These are phyloP conservation scores for Trichogramma evanescens DNA, from an alignment of 2,888 invertebrate genomes.

Conservation along the genomic window DNA sequence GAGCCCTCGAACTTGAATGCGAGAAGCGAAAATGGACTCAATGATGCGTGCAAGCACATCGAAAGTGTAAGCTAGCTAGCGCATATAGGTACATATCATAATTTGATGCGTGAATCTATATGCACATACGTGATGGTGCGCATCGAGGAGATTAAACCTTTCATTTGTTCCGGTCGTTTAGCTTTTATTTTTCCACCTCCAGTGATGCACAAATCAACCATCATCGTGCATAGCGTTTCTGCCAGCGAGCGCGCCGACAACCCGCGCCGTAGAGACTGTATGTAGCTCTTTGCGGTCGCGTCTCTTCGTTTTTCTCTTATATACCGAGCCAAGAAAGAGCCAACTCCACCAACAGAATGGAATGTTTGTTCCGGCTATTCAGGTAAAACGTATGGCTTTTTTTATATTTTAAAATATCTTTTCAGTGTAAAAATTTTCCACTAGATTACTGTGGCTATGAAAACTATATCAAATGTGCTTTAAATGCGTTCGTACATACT, in stretches of 20 bases:
- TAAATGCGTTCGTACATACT: too few species aligned
- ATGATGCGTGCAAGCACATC: background rate
- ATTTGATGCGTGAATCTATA: background rate
- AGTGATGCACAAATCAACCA: slow-evolving; percentile 26
- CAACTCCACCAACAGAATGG: slow-evolving; percentile 26
- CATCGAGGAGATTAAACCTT: slow-evolving; percentile 16
- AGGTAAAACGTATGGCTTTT: too few species aligned
- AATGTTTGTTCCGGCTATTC: too few species aligned
- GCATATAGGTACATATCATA: background rate
- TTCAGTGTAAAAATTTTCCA: too few species aligned
- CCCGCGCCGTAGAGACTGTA: too few species aligned
- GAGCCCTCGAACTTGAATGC: background rate
- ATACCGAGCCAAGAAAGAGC: slow-evolving; percentile 22
- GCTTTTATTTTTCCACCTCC: slow-evolving; percentile 15
- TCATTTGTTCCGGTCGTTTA: slow-evolving; percentile 32
- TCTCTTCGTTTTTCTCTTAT: background rate
- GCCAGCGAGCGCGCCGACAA: too few species aligned
- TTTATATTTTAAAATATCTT: too few species aligned
- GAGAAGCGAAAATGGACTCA: background rate
- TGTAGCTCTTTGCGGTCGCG: background rate
- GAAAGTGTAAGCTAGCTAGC: background rate
- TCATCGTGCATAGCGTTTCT: too few species aligned
- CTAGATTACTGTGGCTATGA: too few species aligned
- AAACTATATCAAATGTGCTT: too few species aligned
- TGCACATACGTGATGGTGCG: background rate